A percentile compares a stretch with the other conserved stretches of the same genome.
Evolutionary conservation across 2,888 invertebrate species (phyloP).

Genomic region (Ethmia dodecea): DNA sequence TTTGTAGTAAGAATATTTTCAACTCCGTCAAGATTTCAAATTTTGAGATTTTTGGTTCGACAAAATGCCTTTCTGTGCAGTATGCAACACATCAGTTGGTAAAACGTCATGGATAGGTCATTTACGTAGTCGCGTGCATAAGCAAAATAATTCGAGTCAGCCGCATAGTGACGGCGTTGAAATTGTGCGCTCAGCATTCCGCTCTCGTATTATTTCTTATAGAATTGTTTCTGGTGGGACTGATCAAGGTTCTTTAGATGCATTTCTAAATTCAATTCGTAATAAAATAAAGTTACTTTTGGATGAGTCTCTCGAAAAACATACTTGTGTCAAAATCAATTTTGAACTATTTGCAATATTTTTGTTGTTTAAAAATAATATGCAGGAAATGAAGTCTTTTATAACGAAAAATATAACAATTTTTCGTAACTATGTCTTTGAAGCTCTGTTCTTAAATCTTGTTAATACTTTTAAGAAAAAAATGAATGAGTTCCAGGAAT

Average conservation of each 20-base stretch:
- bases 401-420: neutral
- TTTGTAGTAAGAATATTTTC: neutral
- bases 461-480: neutral
- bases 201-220: neutral
- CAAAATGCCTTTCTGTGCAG: neutral
- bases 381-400: neutral
- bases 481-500: conserved; percentile 3
- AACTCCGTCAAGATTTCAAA: no score
- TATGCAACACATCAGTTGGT: neutral
- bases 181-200: neutral
- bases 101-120: neutral
- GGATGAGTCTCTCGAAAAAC: neutral
- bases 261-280: no score
- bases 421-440: neutral
- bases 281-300: no score
- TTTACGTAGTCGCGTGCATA: neutral
- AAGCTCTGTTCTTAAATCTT: neutral
- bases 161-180: neutral
- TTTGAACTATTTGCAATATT: no score
- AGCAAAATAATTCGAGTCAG: neutral
- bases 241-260: neutral
- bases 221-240: neutral
- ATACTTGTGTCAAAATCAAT: no score
- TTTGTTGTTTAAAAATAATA: neutral
- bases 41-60: no score